Base-by-base conservation (phyloP, 2,113 vertebrate genomes). In the Neodontobutis hainanensis region DNA sequence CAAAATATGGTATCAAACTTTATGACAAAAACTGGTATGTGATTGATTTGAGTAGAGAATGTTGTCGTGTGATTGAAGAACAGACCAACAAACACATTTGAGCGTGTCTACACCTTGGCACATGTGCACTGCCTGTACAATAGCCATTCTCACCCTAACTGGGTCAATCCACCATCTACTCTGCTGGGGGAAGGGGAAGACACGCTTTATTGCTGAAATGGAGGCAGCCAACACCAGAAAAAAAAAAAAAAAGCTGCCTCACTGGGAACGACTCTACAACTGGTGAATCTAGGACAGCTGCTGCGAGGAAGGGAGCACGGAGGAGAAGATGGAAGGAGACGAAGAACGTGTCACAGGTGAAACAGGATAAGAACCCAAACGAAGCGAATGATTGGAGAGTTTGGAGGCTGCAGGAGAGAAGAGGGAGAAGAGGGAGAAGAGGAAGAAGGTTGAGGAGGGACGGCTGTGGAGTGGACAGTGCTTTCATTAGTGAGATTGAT, bases 401-500 rank as follows among this genome's bases (percentile, higher is more conserved):
- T 72, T 61, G 66, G 75, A 77, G 82, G 78, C 58, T 76, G 63
- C 19, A 53, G 11, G 58, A 61, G 63, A 67, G 38, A 59, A 60
- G 51, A 64, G 46, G 53, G 57, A 68, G 19, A n/a, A n/a, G n/a
- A n/a, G n/a, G n/a, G n/a, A n/a, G n/a, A n/a, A n/a, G n/a, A n/a
- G 52, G 52, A 55, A 55, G 35, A 34, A 46, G 63, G 68, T 65
- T 50, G 70, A 81, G 74, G 56, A 73, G 50, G 35, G 62, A 67
- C 61, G 69, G 68, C 73, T 70, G 81, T 59, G 81, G 71, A 89
- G 82, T 85, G 85, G 87, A 89, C 80, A 80, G 77, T 68, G 78
- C 77, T 88, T 88, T 91, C 89, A 91, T 91, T 89, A 91, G 88
- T 87, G 84, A 89, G 89, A 91, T 90, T 91, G 89, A 91, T 91